Conservation (phyloP, 2,113 vertebrate genomes). For the Petroica traversi region DNA sequence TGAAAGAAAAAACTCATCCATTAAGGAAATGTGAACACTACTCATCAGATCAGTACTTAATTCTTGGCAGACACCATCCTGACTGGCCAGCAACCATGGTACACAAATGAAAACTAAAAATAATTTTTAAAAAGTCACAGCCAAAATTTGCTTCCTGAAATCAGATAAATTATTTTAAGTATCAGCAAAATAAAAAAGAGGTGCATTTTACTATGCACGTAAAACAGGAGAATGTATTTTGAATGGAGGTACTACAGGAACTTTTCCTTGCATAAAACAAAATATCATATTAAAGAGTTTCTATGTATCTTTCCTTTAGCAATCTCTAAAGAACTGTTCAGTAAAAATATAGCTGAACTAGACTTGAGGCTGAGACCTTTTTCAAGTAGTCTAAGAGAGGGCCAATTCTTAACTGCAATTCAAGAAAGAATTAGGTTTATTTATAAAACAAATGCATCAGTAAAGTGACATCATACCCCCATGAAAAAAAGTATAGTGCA, state of each 20-base stretch:
- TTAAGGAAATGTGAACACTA: neutral
- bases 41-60: neutral
- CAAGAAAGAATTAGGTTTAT: neutral
- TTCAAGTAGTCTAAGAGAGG: neutral
- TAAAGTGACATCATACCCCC: neutral
- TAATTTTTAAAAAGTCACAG: neutral
- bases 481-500: rapidly evolving
- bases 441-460: neutral
- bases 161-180: neutral
- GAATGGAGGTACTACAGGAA: neutral
- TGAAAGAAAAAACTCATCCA: neutral
- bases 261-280: neutral
- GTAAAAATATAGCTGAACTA: neutral
- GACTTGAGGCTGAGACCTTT: neutral
- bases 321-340: neutral
- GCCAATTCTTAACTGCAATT: neutral
- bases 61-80: neutral
- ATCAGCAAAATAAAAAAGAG: neutral
- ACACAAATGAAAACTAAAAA: neutral
- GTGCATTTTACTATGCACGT: neutral
- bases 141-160: neutral
- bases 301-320: neutral
- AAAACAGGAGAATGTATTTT: neutral
- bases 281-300: neutral
- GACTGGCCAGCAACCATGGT: neutral